Evolutionary conservation across 2,113 vertebrate genomes (phyloP).

Genomic region (Saccopteryx bilineata): DNA sequence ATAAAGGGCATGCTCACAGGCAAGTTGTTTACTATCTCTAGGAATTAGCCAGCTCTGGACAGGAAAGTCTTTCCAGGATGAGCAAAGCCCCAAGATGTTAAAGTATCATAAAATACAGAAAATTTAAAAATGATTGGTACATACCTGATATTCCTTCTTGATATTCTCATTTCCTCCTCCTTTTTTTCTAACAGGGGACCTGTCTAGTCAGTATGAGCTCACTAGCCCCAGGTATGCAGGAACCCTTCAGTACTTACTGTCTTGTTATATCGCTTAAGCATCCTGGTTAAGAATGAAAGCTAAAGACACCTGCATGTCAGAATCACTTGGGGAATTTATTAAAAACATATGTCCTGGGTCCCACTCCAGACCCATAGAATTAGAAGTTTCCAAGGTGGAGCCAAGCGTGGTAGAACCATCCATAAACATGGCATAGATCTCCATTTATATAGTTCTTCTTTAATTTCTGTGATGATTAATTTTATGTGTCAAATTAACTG

Average conservation of each 20-base stretch:
- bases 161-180: not conserved
- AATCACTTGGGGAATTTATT: not conserved
- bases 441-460: not conserved
- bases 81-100: not conserved
- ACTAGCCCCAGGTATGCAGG: not conserved
- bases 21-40: not conserved
- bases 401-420: not conserved
- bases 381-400: not conserved
- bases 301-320: not conserved
- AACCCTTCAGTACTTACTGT: not conserved
- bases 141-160: not conserved
- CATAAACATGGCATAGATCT: not conserved
- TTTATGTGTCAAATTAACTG: not conserved
- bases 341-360: not conserved
- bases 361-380: not conserved
- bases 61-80: not conserved
- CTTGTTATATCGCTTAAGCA: not conserved
- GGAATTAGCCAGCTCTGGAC: not conserved
- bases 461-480: not conserved
- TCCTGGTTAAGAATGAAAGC: not conserved
- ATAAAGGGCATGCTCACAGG: not conserved
- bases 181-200: not conserved
- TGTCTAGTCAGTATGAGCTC: not conserved
- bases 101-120: not conserved
- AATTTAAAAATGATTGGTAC: not conserved